Evolutionary conservation across 2,888 invertebrate genomes (phyloP).

Genomic region (Psylliodes chrysocephalus): DNA sequence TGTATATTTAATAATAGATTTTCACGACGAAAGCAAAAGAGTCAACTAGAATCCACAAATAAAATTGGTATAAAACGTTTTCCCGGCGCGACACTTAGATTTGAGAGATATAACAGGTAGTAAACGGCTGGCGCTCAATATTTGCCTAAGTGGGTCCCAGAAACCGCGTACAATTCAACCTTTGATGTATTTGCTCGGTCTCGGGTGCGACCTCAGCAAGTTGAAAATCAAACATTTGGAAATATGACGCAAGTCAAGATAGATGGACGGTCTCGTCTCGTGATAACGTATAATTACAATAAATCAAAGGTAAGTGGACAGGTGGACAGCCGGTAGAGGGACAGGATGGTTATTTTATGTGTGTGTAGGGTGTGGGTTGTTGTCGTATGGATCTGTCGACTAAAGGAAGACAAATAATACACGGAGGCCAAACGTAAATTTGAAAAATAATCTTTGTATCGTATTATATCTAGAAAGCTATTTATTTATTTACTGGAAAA

Average conservation of each 20-base stretch:
- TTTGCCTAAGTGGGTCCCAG: constrained; percentile 24
- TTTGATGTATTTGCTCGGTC: constrained; percentile 38
- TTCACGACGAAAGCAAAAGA: neutral
- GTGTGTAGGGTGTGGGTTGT: constrained; percentile 26
- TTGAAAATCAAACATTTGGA: constrained; percentile 41
- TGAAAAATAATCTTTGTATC: too few relatives aligned
- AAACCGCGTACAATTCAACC: neutral
- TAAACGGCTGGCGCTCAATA: constrained; percentile 22
- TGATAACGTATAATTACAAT: constrained; percentile 54
- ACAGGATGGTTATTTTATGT: constrained; percentile 33
- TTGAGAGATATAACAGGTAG: constrained; percentile 22
- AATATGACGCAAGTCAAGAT: constrained; percentile 47
- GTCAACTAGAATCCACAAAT: neutral
- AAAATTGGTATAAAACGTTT: constrained; percentile 1
- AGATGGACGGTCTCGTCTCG: constrained; percentile 53
- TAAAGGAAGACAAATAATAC: too few relatives aligned
- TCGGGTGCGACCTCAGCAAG: constrained; percentile 17
- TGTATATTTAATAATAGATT: too few relatives aligned
- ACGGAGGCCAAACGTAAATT: too few relatives aligned
- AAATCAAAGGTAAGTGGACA: constrained; percentile 54
- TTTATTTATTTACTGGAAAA: too few relatives aligned
- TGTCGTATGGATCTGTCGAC: constrained; percentile 15
- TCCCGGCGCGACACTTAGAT: constrained; percentile 21
- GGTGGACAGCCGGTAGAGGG: constrained; percentile 47
- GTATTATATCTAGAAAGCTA: too few relatives aligned